Conservation (phyloP, 2,888 invertebrate genomes). For the Apodemia hepburni region DNA sequence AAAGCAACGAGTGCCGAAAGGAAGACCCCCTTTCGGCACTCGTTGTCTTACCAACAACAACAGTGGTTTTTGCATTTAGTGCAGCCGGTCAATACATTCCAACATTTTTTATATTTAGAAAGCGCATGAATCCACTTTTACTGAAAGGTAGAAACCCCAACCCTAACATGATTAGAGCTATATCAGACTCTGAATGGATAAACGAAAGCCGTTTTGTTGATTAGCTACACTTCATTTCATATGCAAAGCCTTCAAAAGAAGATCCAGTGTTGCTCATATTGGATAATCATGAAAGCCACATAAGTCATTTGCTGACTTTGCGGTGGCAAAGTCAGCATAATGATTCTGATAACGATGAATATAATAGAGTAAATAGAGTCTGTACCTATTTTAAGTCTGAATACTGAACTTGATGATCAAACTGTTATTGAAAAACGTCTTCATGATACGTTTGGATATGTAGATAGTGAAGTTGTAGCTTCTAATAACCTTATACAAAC, state of each 20-base stretch:
- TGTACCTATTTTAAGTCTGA: too few relatives aligned
- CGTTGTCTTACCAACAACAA: conserved; percentile 39
- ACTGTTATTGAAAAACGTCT: too few relatives aligned
- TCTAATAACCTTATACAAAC: too few relatives aligned
- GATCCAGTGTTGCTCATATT: conserved; percentile 33
- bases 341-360: too few relatives aligned
- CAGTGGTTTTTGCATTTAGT: conserved; percentile 45
- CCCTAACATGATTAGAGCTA: conserved; percentile 31
- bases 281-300: background rate
- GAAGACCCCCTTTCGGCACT: too few relatives aligned
- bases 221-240: conserved; percentile 37
- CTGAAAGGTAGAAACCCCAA: conserved; percentile 36
- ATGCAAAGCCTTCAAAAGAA: conserved; percentile 32
- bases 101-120: conserved; percentile 44
- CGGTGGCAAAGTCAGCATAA: too few relatives aligned
- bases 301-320: too few relatives aligned
- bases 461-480: too few relatives aligned
- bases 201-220: conserved; percentile 37
- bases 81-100: conserved; percentile 43
- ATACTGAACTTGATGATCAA: too few relatives aligned
- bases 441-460: too few relatives aligned
- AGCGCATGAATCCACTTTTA: conserved; percentile 34
- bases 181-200: conserved; percentile 39
- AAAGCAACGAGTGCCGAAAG: conserved; percentile 40
- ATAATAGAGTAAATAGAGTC: too few relatives aligned